phyloP scores from a whole-genome alignment of 2,888 invertebrate genomes.

The Ormyrus nitidulus region DNA sequence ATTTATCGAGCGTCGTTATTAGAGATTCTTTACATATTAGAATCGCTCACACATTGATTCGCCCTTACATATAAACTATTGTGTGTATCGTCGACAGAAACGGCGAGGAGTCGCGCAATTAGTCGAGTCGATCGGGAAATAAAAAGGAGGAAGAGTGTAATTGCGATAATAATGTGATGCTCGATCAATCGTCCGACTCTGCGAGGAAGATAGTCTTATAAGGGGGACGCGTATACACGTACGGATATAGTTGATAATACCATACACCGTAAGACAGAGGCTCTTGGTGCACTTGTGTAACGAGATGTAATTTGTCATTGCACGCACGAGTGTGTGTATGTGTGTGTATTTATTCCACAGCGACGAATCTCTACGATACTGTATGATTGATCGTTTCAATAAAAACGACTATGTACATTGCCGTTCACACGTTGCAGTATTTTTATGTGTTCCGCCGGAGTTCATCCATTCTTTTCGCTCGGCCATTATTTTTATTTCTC shows the following conservation, averaged over 20 bases:
- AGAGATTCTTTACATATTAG: background rate
- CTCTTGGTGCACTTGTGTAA: background rate
- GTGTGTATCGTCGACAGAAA: background rate
- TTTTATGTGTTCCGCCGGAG: background rate
- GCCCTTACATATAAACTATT: background rate
- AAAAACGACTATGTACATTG: conserved; percentile 49
- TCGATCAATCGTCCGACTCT: conserved; percentile 1
- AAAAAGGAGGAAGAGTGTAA: background rate
- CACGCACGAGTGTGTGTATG: background rate
- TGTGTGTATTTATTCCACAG: background rate
- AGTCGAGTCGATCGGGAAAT: background rate
- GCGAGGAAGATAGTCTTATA: background rate
- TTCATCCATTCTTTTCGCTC: background rate
- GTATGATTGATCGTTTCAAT: conserved; percentile 53
- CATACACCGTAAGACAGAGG: background rate
- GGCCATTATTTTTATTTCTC: background rate
- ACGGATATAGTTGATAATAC: background rate
- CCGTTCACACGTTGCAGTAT: conserved; percentile 22
- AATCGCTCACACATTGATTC: conserved; percentile 18
- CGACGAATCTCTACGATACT: conserved; percentile 31
- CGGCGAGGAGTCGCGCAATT: conserved; percentile 1
- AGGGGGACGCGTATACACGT: conserved; percentile 5
- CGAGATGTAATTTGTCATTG: conserved; percentile 25
- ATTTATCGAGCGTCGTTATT: conserved; percentile 6
- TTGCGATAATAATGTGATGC: too few relatives aligned